Percentiles rank a stretch among this genome's conserved stretches.
Conservation (phyloP, 2,888 invertebrate species). For the Morpho helenor region DNA sequence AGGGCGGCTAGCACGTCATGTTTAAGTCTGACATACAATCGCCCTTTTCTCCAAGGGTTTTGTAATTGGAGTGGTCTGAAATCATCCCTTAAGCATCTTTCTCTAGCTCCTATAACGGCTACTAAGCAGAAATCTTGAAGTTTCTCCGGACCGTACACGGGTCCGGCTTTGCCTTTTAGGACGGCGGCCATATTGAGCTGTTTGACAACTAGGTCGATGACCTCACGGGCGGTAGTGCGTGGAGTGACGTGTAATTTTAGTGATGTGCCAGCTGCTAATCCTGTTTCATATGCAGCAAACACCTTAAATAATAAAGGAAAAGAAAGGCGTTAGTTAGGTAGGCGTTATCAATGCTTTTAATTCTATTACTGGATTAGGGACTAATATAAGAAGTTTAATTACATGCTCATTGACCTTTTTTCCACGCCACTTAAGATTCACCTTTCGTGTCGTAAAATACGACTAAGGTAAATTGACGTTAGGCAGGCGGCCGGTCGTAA, state of each 20-base stretch:
- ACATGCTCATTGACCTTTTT: no score
- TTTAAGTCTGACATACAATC: slow-evolving; percentile 94
- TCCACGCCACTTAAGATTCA: no score
- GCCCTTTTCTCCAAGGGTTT: slow-evolving; percentile 97
- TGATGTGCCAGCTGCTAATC: slow-evolving; percentile 94
- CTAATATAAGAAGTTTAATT: no score
- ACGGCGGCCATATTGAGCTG: slow-evolving; percentile 96
- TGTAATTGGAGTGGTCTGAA: slow-evolving; percentile 95
- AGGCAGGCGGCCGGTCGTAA: no score
- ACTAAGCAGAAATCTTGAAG: slow-evolving; percentile 95
- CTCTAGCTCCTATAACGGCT: slow-evolving; percentile 96
- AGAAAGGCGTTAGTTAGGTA: no score
- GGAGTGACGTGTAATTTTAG: slow-evolving; percentile 96
- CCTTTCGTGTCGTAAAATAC: no score
- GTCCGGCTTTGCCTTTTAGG: slow-evolving; percentile 90
- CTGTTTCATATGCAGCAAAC: slow-evolving; percentile 97
- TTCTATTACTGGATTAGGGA: no score
- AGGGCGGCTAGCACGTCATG: slow-evolving; percentile 93
- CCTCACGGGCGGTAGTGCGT: slow-evolving; percentile 95
- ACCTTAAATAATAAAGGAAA: slow-evolving; percentile 80
- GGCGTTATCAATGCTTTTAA: no score
- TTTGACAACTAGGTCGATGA: slow-evolving; percentile 96
- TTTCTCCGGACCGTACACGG: slow-evolving; percentile 90
- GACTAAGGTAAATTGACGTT: no score
- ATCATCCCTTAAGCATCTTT: slow-evolving; percentile 95